phyloP scores from a whole-genome alignment of 2,888 invertebrate genomes.

The Odiellus spinosus region DNA sequence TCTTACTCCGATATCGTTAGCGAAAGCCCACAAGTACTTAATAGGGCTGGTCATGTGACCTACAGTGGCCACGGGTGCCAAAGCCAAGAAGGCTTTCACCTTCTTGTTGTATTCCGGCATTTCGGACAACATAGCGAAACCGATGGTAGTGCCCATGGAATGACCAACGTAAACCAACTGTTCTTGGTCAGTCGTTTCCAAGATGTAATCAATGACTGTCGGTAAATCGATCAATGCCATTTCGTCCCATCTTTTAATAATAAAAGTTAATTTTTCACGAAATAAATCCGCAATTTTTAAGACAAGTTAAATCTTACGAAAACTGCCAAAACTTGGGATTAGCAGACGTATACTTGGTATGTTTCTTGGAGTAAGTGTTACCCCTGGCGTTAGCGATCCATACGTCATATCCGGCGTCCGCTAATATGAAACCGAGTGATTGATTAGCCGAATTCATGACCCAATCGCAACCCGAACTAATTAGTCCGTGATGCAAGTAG shows the following conservation, averaged over 20 bases:
- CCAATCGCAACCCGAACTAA: not conserved
- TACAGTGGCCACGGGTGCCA: constrained; percentile 44
- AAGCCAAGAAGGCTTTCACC: constrained; percentile 26
- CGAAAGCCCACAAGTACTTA: constrained; percentile 46
- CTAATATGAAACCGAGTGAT: not conserved
- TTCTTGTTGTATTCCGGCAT: constrained; percentile 19
- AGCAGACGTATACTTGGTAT: constrained; percentile 24
- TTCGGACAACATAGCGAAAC: constrained; percentile 25
- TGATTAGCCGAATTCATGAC: not conserved
- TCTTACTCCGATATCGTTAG: constrained; percentile 42
- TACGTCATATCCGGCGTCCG: constrained; percentile 32
- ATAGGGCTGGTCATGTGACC: constrained; percentile 49
- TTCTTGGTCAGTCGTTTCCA: constrained; percentile 25
- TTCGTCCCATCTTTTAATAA: constrained; percentile 33
- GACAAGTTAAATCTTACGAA: constrained; percentile 12
- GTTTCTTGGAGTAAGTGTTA: constrained; percentile 31
- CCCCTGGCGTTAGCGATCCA: constrained; percentile 37
- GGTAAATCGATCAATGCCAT: constrained; percentile 36
- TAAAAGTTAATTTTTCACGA: no score
- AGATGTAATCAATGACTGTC: constrained; percentile 32
- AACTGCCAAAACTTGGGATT: constrained; percentile 32
- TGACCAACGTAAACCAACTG: constrained; percentile 31
- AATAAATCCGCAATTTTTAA: no score
- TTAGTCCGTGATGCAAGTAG: not conserved
- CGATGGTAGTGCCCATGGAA: constrained; percentile 32